These are phyloP conservation scores for Alectura lathami DNA, from an alignment of 2,113 vertebrate species.

Conservation along the genomic window DNA sequence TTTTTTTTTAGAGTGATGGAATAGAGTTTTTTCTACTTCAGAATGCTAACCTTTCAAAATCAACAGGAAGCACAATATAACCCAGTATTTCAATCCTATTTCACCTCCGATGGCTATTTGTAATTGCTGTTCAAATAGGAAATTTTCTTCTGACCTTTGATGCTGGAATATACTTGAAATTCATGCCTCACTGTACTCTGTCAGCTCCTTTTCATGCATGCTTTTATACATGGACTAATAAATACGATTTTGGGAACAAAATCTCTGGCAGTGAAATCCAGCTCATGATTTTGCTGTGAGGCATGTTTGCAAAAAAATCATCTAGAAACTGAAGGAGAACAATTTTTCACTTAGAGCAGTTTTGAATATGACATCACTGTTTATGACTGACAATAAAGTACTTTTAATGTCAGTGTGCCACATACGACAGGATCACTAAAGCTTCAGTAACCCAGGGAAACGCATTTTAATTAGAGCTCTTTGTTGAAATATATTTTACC, in stretches of 20 bases:
- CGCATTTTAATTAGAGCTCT: background rate
- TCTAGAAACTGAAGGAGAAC: background rate
- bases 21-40: background rate
- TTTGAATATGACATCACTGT: background rate
- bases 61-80: background rate
- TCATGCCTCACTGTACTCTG: slow-evolving; percentile 40
- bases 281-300: background rate
- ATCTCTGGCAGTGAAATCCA: slow-evolving; percentile 24
- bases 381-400: background rate
- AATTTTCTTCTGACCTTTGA: slow-evolving; percentile 58
- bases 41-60: slow-evolving; percentile 22
- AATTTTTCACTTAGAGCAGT: background rate
- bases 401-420: background rate
- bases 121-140: slow-evolving; percentile 48
- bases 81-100: slow-evolving; percentile 5
- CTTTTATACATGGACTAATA: slow-evolving; percentile 40
- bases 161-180: slow-evolving; percentile 57
- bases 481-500: background rate
- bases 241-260: slow-evolving; percentile 22
- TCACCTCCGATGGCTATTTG: slow-evolving; percentile 46
- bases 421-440: background rate
- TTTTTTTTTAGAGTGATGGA: background rate
- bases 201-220: slow-evolving; percentile 50
- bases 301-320: background rate
- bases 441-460: background rate